Conservation (phyloP, 2,888 invertebrate genomes). For the Cheilosia soror region DNA sequence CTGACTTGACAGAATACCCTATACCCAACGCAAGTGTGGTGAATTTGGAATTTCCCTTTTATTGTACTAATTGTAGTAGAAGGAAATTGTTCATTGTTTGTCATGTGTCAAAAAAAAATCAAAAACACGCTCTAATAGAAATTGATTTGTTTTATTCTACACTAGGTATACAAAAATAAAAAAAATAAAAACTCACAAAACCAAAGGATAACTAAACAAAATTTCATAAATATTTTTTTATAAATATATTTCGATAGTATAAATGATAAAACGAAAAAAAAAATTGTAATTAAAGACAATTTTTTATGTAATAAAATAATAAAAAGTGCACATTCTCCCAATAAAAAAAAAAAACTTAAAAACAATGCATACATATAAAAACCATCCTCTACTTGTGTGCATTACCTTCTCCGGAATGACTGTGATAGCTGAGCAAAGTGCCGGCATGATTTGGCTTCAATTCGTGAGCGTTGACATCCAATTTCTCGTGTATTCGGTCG, state of each 20-base stretch:
- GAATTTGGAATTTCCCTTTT: conserved; percentile 16
- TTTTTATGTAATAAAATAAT: neutral
- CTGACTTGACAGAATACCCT: neutral
- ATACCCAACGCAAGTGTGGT: conserved; percentile 6
- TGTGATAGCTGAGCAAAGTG: conserved; percentile 85
- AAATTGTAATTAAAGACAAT: neutral
- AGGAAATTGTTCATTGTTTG: no score
- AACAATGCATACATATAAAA: conserved; percentile 9
- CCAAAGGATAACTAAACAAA: conserved; percentile 10
- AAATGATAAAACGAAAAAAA: neutral
- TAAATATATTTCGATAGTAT: conserved; percentile 8
- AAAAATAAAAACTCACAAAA: conserved; percentile 4
- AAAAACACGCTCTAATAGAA: no score
- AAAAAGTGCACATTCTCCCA: conserved; percentile 28
- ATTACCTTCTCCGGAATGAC: conserved; percentile 76
- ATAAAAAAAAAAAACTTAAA: neutral
- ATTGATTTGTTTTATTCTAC: no score
- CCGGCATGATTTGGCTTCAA: conserved; percentile 86
- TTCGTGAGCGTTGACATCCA: conserved; percentile 86
- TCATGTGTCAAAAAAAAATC: no score
- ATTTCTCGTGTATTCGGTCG: conserved; percentile 84
- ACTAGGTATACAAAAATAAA: neutral
- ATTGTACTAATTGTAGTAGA: no score
- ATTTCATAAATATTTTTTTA: conserved; percentile 16
- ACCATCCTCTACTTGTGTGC: conserved; percentile 25